A percentile compares a stretch with the other conserved stretches of the same genome.
phyloP scores from a whole-genome alignment of 2,888 invertebrate genomes.

The Melitaea athalia region DNA sequence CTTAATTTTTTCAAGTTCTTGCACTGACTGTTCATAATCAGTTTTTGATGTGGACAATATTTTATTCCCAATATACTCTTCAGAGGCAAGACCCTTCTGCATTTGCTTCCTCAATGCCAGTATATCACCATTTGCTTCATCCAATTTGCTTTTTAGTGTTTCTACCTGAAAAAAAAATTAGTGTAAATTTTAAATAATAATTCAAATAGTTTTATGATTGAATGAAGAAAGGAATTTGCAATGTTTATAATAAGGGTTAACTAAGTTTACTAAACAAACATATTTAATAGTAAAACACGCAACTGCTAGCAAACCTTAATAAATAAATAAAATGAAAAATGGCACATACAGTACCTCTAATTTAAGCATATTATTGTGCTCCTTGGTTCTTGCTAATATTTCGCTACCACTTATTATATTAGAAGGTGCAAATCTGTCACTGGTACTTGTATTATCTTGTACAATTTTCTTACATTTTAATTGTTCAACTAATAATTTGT shows the following conservation, averaged over 20 bases:
- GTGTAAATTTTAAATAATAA: neutral
- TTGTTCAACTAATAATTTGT: slow-evolving; percentile 90
- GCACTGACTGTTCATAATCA: slow-evolving; percentile 86
- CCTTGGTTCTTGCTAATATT: slow-evolving; percentile 81
- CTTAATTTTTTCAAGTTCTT: slow-evolving; percentile 84
- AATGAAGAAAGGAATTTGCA: neutral
- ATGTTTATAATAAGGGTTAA: no score
- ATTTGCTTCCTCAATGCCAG: slow-evolving; percentile 82
- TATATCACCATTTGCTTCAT: slow-evolving; percentile 87
- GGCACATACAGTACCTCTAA: slow-evolving; percentile 62
- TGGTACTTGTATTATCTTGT: slow-evolving; percentile 50
- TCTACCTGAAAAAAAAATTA: slow-evolving; percentile 78
- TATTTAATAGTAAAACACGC: no score
- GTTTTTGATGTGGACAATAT: slow-evolving; percentile 48
- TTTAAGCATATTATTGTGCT: slow-evolving; percentile 82
- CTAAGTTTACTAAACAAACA: no score
- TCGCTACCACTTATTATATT: slow-evolving; percentile 80
- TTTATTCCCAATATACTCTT: slow-evolving; percentile 49
- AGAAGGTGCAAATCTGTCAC: slow-evolving; percentile 61
- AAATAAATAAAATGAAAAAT: no score
- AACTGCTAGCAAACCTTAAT: no score
- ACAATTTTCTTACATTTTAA: slow-evolving; percentile 78
- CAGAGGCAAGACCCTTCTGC: slow-evolving; percentile 53
- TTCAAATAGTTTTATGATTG: neutral
- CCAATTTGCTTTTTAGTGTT: slow-evolving; percentile 86